Percentiles rank a stretch among this genome's conserved stretches.
These are phyloP conservation scores for Sapayoa aenigma DNA, from an alignment of 2,113 vertebrate genomes.

Conservation along the genomic window DNA sequence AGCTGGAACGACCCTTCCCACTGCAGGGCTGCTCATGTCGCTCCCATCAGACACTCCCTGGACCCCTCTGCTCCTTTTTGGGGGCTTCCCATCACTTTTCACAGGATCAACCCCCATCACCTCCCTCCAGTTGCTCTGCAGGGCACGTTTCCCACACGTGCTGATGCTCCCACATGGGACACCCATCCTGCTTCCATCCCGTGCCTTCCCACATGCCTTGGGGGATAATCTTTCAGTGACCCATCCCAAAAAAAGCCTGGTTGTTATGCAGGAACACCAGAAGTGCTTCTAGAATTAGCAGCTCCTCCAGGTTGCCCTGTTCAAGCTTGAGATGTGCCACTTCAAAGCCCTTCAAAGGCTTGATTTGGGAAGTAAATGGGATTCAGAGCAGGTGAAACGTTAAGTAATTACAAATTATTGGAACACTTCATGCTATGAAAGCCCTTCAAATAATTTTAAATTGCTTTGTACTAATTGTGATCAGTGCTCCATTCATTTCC, in stretches of 20 bases:
- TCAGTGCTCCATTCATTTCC: conserved; percentile 61
- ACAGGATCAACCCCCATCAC: background rate
- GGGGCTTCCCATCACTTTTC: background rate
- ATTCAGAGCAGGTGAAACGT: conserved; percentile 69
- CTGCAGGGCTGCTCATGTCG: background rate
- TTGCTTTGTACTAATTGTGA: conserved; percentile 70
- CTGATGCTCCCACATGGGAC: background rate
- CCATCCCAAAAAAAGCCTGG: conserved; percentile 22
- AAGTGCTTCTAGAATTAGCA: conserved; percentile 72
- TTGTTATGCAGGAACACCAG: conserved; percentile 42
- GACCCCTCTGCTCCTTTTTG: background rate
- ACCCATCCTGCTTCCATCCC: background rate
- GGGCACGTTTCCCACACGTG: background rate
- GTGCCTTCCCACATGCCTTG: background rate
- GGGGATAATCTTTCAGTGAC: background rate
- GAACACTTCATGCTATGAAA: conserved; percentile 64
- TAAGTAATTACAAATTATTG: conserved; percentile 71
- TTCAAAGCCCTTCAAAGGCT: conserved; percentile 54
- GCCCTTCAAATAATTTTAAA: conserved; percentile 73
- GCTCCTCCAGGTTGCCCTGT: conserved; percentile 62
- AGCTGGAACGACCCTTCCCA: background rate
- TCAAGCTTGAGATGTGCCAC: conserved; percentile 55
- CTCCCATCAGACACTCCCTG: background rate
- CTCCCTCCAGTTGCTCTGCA: background rate
- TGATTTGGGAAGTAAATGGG: conserved; percentile 71